phyloP scores from a whole-genome alignment of 2,797 vertebrate species.

The Psittacula echo region DNA sequence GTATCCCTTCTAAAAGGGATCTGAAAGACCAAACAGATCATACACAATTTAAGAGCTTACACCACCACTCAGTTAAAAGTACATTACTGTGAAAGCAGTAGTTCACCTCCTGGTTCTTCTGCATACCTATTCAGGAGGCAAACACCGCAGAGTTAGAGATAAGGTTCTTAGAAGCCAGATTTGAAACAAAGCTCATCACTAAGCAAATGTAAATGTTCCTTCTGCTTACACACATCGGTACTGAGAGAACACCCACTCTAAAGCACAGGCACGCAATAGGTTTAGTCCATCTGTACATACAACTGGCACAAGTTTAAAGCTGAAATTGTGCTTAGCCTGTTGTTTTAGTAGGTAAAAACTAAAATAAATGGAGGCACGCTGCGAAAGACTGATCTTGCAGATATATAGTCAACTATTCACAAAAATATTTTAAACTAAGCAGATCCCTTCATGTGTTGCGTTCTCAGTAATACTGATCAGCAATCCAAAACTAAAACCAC shows the following conservation, averaged over 20 bases:
- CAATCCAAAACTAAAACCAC: not conserved
- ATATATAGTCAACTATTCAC: not conserved
- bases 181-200: not conserved
- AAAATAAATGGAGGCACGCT: not conserved
- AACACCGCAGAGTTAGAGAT: not conserved
- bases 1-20: not conserved
- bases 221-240: not conserved
- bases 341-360: not conserved
- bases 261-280: not conserved
- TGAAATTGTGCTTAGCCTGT: not conserved
- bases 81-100: conserved; percentile 35
- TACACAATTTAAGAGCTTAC: conserved; percentile 54
- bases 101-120: conserved; percentile 17
- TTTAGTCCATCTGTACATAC: not conserved
- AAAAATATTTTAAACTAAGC: not conserved
- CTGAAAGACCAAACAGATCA: conserved; percentile 38
- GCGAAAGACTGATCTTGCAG: not conserved
- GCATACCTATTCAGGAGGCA: not conserved
- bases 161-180: not conserved
- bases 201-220: not conserved
- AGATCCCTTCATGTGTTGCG: not conserved
- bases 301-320: not conserved
- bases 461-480: not conserved
- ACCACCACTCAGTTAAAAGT: conserved; percentile 10
- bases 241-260: not conserved